These are phyloP conservation scores for Etia nguti DNA, from an alignment of 2,113 vertebrate species.

Conservation along the genomic window DNA sequence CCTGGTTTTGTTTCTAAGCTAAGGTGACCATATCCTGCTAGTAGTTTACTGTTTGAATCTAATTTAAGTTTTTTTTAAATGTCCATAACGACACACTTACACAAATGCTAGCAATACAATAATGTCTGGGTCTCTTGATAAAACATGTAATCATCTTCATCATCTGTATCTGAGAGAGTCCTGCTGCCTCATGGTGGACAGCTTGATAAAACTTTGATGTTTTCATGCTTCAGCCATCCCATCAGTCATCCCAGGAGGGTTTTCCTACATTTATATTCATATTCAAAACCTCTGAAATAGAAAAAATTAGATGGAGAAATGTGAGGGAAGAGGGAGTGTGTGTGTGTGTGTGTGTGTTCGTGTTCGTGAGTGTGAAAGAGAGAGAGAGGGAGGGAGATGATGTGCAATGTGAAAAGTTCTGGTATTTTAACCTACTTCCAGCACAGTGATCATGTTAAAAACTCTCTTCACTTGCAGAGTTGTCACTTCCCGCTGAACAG, in stretches of 20 bases:
- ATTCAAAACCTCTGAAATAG: conserved; percentile 13
- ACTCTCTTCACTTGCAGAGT: neutral
- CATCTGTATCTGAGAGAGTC: neutral
- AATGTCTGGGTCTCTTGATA: no score
- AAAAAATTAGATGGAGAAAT: neutral
- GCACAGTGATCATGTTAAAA: neutral
- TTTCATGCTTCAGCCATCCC: conserved; percentile 37
- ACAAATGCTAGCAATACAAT: neutral
- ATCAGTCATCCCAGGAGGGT: conserved; percentile 39
- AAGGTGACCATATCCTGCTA: neutral
- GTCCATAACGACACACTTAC: neutral
- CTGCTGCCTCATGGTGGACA: neutral
- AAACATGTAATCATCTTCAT: neutral
- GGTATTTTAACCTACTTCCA: conserved; percentile 57
- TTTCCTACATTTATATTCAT: conserved; percentile 14
- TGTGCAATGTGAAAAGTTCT: neutral
- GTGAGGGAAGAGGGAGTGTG: neutral
- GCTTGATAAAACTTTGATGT: conserved; percentile 53
- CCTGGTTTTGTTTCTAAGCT: neutral
- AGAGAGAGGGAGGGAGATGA: neutral
- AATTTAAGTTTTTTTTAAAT: neutral
- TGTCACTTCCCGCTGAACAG: neutral
- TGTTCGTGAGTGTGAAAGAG: neutral
- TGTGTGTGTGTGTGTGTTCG: neutral
- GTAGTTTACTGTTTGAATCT: neutral